Evolutionary conservation across 1,140 invertebrate genomes (phyloP).

Genomic region (Eurytemora carolleeae): DNA sequence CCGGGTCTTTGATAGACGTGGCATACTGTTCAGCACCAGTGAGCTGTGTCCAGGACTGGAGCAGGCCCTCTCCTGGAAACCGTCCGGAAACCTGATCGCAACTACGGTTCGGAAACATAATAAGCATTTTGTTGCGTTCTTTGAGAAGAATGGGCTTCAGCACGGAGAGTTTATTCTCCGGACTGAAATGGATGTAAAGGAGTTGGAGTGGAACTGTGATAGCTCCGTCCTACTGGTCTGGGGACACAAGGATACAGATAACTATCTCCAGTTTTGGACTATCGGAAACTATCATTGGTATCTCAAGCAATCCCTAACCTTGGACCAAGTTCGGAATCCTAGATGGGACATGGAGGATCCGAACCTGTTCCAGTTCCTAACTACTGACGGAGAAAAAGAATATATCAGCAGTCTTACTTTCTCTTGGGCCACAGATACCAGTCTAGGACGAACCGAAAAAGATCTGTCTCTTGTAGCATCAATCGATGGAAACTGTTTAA

Average conservation of each 20-base stretch:
- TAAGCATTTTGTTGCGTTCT: conserved; percentile 54
- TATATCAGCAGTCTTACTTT: neutral
- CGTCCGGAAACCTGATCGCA: neutral
- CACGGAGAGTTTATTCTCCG: conserved; percentile 56
- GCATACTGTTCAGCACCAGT: neutral
- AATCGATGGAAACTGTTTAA: conserved; percentile 47
- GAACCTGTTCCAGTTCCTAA: neutral
- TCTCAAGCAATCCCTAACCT: no score
- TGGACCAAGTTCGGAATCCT: no score
- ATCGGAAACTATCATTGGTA: conserved; percentile 78
- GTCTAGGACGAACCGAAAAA: neutral
- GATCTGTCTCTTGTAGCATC: neutral
- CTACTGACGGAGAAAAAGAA: neutral
- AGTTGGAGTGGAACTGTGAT: neutral
- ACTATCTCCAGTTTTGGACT: conserved; percentile 49
- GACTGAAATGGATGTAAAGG: neutral
- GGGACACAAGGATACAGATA: conserved; percentile 17
- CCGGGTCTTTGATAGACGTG: neutral
- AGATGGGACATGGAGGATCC: neutral
- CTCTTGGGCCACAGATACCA: neutral
- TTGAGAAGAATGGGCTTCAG: conserved; percentile 77
- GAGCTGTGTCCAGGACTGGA: neutral
- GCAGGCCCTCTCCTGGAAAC: neutral
- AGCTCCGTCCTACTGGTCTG: neutral
- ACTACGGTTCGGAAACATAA: conserved; percentile 27